Conservation (phyloP, 2,113 vertebrate genomes). For the Symphodus melops region DNA sequence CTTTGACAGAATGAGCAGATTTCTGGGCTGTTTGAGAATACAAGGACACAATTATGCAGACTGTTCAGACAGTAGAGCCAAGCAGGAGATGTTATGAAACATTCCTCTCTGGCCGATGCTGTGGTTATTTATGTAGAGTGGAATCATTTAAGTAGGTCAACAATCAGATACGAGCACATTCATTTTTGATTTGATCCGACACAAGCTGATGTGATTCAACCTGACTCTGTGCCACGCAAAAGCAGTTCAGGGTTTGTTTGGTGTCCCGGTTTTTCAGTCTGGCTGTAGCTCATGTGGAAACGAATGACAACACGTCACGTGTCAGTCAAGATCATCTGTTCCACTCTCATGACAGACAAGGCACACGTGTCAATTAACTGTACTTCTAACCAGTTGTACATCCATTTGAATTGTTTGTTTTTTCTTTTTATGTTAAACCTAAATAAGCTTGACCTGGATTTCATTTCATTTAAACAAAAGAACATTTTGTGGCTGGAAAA, state of each 20-base stretch:
- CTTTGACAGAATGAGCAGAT: background rate
- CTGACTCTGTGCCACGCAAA: slow-evolving; percentile 35
- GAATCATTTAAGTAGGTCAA: slow-evolving; percentile 64
- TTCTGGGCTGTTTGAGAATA: slow-evolving; percentile 7
- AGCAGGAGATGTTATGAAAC: slow-evolving; percentile 42
- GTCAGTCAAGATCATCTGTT: background rate
- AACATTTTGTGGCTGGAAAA: slow-evolving; percentile 45
- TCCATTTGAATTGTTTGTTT: background rate
- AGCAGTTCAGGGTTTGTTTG: slow-evolving; percentile 18
- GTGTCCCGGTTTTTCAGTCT: slow-evolving; percentile 9
- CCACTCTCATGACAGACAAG: background rate
- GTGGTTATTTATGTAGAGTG: slow-evolving; percentile 57
- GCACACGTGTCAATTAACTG: background rate
- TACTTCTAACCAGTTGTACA: background rate
- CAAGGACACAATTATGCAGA: slow-evolving; percentile 17
- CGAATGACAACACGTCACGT: background rate
- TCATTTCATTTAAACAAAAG: slow-evolving; percentile 33
- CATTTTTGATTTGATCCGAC: slow-evolving; percentile 56
- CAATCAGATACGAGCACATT: slow-evolving; percentile 34
- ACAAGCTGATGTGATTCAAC: slow-evolving; percentile 36
- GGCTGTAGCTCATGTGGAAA: slow-evolving; percentile 22
- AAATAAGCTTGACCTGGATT: slow-evolving; percentile 56
- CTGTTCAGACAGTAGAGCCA: background rate
- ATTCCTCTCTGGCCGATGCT: slow-evolving; percentile 15
- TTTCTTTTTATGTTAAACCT: slow-evolving; percentile 26